Base-by-base conservation (phyloP, 2,888 invertebrate species). In the Cloeon dipterum region DNA sequence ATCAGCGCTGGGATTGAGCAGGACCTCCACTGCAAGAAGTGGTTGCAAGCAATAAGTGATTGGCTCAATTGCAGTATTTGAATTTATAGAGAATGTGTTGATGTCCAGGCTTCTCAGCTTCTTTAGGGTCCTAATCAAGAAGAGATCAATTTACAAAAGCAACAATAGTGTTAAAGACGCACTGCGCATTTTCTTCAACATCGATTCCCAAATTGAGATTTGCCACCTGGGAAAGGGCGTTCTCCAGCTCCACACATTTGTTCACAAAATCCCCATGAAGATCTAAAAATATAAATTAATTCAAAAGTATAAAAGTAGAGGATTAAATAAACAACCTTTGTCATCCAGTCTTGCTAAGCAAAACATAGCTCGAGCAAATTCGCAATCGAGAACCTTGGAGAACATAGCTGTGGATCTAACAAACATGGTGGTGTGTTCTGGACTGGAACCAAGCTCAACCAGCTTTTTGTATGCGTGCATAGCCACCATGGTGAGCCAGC, bases 1-100 rank as follows among this genome's bases (percentile, higher is more conserved):
- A 45, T 88, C 79, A 38, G 75, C 76, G 47, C 82, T 78, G 1
- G 89, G 86, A 55, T 85, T 81, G 0, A 81, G 60, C 29, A 86
- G 62, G 23, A 89, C 75, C 57, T 86, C 79, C 26, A 89, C 70
- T 19, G 85, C 76, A 40, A 91, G 60, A 49, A 89, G 59, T 3
- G 82, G 77, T 54, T 85, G 83, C 34, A 82, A 57, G 47, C 76
- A 72, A 50, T 74, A 71, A 1, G 75, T 72, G 7, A 78, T 70
- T 2, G 72, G 63, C 48, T 77, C 70, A 34, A 64, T n/a, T n/a
- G n/a, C n/a, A n/a, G n/a, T n/a, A n/a, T 23, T 8, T 23, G 7
- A 23, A 23, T 23, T 11, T 23, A 23, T 11, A 23, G 8, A 8
- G 11, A 23, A 7, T 8, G 11, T 23, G 11, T 11, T 8, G 23